phyloP scores from a whole-genome alignment of 2,888 invertebrate genomes.

The Lysandra coridon region DNA sequence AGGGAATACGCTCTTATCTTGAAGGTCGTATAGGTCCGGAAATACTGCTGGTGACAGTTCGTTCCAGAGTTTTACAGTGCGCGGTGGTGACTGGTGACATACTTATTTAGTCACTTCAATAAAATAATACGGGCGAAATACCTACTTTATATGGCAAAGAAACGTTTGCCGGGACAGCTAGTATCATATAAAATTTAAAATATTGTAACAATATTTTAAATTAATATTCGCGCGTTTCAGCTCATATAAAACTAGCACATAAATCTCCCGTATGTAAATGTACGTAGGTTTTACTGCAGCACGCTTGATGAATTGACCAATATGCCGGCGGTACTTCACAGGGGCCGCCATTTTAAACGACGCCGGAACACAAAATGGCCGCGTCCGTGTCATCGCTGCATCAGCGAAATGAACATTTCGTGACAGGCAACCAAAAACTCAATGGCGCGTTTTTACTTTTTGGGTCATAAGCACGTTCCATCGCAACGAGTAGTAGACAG shows the following conservation, averaged over 20 bases:
- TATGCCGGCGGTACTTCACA: conserved; percentile 16
- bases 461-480: not conserved
- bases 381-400: not conserved
- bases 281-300: conserved; percentile 18
- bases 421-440: not conserved
- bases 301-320: conserved; percentile 27
- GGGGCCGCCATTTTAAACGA: conserved; percentile 28
- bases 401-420: conserved; percentile 11
- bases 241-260: conserved; percentile 3
- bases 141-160: no score
- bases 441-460: not conserved
- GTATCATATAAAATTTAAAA: no score
- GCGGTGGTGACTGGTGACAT: no score
- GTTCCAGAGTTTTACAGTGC: no score
- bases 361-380: conserved; percentile 17
- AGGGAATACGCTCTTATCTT: no score
- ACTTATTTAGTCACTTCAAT: no score
- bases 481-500: not conserved
- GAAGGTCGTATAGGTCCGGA: no score
- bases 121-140: no score
- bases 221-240: not conserved
- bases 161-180: no score
- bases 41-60: no score
- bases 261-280: conserved; percentile 14
- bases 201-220: not conserved